phyloP scores from a whole-genome alignment of 2,797 vertebrate species.

The Synanceia verrucosa region DNA sequence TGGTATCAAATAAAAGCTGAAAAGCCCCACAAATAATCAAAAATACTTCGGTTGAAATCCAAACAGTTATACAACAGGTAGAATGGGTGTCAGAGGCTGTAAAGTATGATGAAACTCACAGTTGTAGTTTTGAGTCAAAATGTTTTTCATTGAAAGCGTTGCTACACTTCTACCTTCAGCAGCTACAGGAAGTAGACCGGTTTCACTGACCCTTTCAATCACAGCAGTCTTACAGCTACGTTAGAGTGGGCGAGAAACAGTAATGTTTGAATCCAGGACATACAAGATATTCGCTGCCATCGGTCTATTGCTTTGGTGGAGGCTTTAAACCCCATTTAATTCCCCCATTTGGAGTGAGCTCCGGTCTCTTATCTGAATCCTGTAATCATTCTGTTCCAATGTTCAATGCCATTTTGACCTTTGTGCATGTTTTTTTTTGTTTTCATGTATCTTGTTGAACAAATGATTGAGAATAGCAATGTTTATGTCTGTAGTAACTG shows the following conservation, averaged over 20 bases:
- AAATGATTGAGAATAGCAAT: conserved; percentile 33
- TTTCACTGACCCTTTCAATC: conserved; percentile 6
- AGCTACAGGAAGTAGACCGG: not conserved
- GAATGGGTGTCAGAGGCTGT: conserved; percentile 26
- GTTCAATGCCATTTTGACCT: not conserved
- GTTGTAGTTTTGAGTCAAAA: conserved; percentile 37
- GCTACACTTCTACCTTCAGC: conserved; percentile 37
- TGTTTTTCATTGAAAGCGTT: conserved; percentile 34
- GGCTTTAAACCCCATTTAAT: conserved; percentile 25
- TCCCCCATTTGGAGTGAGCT: conserved; percentile 22
- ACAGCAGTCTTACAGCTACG: conserved; percentile 42
- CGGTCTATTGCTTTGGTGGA: conserved; percentile 71
- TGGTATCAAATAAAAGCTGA: conserved; percentile 23
- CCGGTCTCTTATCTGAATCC: conserved; percentile 16
- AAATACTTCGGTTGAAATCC: conserved; percentile 36
- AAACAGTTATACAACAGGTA: conserved; percentile 43
- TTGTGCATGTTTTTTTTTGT: conserved; percentile 9
- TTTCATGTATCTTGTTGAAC: conserved; percentile 3
- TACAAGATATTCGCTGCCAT: conserved; percentile 36
- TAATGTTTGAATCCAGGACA: conserved; percentile 39
- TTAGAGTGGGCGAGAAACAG: conserved; percentile 33
- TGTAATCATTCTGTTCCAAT: not conserved
- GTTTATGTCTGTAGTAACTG: conserved; percentile 4
- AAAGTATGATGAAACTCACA: conserved; percentile 45
- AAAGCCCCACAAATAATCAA: conserved; percentile 13